phyloP scores from a whole-genome alignment of 2,888 invertebrate genomes.

The Brenthis hecate region DNA sequence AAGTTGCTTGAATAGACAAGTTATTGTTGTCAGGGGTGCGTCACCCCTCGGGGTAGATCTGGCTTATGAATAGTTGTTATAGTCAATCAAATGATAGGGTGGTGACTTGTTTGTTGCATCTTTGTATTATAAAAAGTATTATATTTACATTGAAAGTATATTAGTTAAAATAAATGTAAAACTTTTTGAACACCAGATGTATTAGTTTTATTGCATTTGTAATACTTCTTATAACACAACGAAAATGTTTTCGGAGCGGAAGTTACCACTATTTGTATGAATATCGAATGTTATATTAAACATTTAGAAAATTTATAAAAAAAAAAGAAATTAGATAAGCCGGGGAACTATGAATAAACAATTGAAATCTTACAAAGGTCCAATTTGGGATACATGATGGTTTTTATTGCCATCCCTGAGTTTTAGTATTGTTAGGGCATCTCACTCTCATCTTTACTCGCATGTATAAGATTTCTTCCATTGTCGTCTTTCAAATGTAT shows the following conservation, averaged over 20 bases:
- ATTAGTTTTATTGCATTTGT: not conserved
- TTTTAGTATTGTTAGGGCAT: slow-evolving; percentile 49
- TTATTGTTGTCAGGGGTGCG: slow-evolving; percentile 40
- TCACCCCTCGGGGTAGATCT: slow-evolving; percentile 27
- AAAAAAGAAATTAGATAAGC: slow-evolving; percentile 49
- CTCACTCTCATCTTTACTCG: slow-evolving; percentile 47
- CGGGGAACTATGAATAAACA: slow-evolving; percentile 50
- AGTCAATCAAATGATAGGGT: slow-evolving; percentile 32
- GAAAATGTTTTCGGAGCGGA: slow-evolving; percentile 33
- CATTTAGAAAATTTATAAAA: slow-evolving; percentile 44
- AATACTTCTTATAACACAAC: slow-evolving; percentile 14
- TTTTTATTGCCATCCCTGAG: slow-evolving; percentile 49
- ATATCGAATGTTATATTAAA: slow-evolving; percentile 55
- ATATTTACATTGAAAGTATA: slow-evolving; percentile 15
- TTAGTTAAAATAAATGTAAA: not conserved
- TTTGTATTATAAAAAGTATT: slow-evolving; percentile 33
- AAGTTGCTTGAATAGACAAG: slow-evolving; percentile 39
- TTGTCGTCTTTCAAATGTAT: slow-evolving; percentile 53
- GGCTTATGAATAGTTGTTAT: slow-evolving; percentile 38
- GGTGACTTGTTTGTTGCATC: slow-evolving; percentile 35
- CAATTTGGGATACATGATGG: slow-evolving; percentile 56
- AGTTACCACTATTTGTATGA: slow-evolving; percentile 52
- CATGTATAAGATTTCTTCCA: slow-evolving; percentile 53
- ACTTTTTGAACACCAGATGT: slow-evolving; percentile 1
- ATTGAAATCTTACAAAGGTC: slow-evolving; percentile 58